Percentiles rank a stretch among this genome's conserved stretches.
Evolutionary conservation across 2,888 invertebrate species (phyloP).

Genomic region (Drepana falcataria): DNA sequence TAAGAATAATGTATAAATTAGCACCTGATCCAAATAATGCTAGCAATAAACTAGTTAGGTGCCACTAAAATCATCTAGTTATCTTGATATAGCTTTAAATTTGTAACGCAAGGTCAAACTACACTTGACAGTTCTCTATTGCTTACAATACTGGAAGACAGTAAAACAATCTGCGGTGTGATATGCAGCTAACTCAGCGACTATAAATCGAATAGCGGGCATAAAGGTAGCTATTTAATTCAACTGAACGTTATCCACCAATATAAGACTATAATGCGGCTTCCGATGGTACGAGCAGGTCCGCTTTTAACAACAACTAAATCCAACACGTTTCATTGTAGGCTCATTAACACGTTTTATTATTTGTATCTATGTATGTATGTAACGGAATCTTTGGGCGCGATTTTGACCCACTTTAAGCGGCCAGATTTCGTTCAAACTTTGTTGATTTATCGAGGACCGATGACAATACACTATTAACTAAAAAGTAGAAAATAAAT

Average conservation of each 20-base stretch:
- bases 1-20: conserved; percentile 35
- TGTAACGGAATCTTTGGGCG: too few relatives aligned
- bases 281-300: too few relatives aligned
- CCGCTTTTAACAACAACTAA: conserved; percentile 20
- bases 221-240: conserved; percentile 16
- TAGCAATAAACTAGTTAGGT: conserved; percentile 56
- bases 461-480: too few relatives aligned
- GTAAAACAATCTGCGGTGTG: conserved; percentile 44
- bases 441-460: too few relatives aligned
- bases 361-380: too few relatives aligned
- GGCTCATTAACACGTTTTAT: too few relatives aligned
- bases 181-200: conserved; percentile 16
- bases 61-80: conserved; percentile 30
- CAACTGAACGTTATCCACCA: conserved; percentile 30
- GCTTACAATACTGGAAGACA: conserved; percentile 69
- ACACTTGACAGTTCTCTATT: conserved; percentile 34
- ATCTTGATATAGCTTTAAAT: conserved; percentile 20
- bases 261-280: conserved; percentile 9
- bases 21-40: conserved; percentile 54
- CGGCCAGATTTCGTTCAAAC: too few relatives aligned
- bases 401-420: too few relatives aligned
- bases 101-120: conserved; percentile 25
- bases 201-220: conserved; percentile 19
- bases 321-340: conserved; percentile 18
- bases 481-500: too few relatives aligned